Percentiles rank a stretch among this genome's conserved stretches.
phyloP scores from a whole-genome alignment of 1,140 invertebrate species.

The Steinernema khuongi region DNA sequence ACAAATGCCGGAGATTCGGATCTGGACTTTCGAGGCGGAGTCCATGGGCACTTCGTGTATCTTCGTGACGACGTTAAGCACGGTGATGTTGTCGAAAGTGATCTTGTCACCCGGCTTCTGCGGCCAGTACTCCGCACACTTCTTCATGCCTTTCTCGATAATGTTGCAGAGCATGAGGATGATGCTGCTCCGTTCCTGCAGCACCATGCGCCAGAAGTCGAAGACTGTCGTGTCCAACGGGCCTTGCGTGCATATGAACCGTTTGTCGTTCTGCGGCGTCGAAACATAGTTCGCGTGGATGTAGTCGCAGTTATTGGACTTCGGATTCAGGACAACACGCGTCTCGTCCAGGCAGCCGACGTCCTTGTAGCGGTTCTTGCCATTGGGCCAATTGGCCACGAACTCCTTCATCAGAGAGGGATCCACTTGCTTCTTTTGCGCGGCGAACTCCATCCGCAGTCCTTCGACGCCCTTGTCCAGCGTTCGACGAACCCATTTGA shows the following conservation, averaged over 20 bases:
- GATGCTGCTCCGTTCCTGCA: constrained; percentile 58
- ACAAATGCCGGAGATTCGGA: not conserved
- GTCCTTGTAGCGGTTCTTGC: constrained; percentile 3
- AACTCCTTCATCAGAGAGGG: not conserved
- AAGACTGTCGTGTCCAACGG: constrained; percentile 56
- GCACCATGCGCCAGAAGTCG: constrained; percentile 61
- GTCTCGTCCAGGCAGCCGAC: not conserved
- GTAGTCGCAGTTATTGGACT: not conserved
- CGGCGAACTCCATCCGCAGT: not conserved
- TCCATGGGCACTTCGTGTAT: not conserved
- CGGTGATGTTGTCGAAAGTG: not conserved
- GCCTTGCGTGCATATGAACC: constrained; percentile 51
- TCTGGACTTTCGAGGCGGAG: not conserved
- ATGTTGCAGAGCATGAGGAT: constrained; percentile 61
- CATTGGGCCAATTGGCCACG: not conserved
- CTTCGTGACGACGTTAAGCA: not conserved
- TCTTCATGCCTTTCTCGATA: constrained; percentile 33
- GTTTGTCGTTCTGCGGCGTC: not conserved
- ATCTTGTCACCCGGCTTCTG: not conserved
- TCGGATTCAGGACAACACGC: not conserved
- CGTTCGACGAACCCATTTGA: not conserved
- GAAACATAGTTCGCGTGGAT: constrained; percentile 10
- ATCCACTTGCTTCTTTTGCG: constrained; percentile 5
- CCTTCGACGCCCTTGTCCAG: not conserved
- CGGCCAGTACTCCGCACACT: constrained; percentile 33